These are phyloP conservation scores for Drosophila stalkeri DNA, from an alignment of 2,888 invertebrate species.

Conservation along the genomic window DNA sequence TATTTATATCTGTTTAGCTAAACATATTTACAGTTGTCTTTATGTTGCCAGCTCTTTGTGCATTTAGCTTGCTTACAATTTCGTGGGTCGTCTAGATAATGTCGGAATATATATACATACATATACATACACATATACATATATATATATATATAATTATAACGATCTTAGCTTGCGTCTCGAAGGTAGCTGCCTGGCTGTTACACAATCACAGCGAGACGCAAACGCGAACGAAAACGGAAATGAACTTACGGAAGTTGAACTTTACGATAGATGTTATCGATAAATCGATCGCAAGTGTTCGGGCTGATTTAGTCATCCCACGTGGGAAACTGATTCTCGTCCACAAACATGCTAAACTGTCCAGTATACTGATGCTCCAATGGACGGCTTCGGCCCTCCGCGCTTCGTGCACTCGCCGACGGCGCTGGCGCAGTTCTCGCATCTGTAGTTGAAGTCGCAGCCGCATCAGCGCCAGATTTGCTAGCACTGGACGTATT, in stretches of 20 bases:
- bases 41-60: conserved; percentile 51
- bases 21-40: conserved; percentile 77
- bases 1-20: conserved; percentile 37
- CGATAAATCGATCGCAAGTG: background rate
- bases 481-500: conserved; percentile 69
- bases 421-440: conserved; percentile 24
- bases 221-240: conserved; percentile 7
- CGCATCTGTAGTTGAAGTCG: conserved; percentile 7
- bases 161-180: background rate
- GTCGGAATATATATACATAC: conserved; percentile 4
- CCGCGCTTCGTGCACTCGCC: conserved; percentile 55
- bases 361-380: conserved; percentile 79
- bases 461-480: conserved; percentile 56
- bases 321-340: conserved; percentile 88
- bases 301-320: conserved; percentile 86
- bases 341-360: conserved; percentile 87
- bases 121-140: background rate
- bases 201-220: conserved; percentile 10
- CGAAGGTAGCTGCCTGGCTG: conserved; percentile 21
- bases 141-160: background rate
- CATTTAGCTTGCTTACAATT: conserved; percentile 51
- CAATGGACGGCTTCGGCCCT: conserved; percentile 50
- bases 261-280: background rate
- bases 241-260: conserved; percentile 8
- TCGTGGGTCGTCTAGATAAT: conserved; percentile 18